Evolutionary conservation across 2,797 vertebrate genomes (phyloP), one percentile per base, ranked within the genome.

Genomic region (Esox lucius): DNA sequence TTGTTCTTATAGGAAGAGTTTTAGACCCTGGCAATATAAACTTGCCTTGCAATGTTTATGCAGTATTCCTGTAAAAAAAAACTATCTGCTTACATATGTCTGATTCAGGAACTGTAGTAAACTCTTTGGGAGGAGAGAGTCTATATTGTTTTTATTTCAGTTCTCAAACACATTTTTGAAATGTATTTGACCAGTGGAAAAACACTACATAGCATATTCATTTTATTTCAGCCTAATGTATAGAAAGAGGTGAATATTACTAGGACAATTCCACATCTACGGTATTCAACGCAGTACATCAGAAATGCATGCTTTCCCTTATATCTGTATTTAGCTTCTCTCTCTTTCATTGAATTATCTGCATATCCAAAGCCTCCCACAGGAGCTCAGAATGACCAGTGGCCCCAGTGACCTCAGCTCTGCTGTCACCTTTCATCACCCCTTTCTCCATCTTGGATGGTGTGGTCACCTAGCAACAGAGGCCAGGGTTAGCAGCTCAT

Each of bases 381-480:
- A 90, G 91, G 93, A 85, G 79, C 83, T 86, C 90, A 89, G 91
- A 93, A 90, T 94, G 93, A 93, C 91, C 93, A 90, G 88, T 92
- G 90, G 87, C 92, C 91, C 84, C 75, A 3, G 86, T 90, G 92
- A 91, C 91, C 91, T 87, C 90, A 87, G 89, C 88, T 89, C 89
- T 88, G 90, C 91, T 93, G 92, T 93, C 92, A 91, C 90, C 91
- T 92, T 92, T 91, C 91, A 92, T 92, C 91, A 93, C 88, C 89
- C 87, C 81, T 71, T 91, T 91, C 93, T 94, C 93, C 93, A 94
- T 94, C 91, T 92, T 93, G 93, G 93, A 94, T 91, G 91, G 89
- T 91, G 91, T 88, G 87, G 94, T 95, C 92, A 93, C 95, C 93
- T 95, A 95, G 95, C 95, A 95, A 95, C 95, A 77, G 74, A 90